Conservation (phyloP, 2,888 invertebrate species). For the Epirrhoe alternata region DNA sequence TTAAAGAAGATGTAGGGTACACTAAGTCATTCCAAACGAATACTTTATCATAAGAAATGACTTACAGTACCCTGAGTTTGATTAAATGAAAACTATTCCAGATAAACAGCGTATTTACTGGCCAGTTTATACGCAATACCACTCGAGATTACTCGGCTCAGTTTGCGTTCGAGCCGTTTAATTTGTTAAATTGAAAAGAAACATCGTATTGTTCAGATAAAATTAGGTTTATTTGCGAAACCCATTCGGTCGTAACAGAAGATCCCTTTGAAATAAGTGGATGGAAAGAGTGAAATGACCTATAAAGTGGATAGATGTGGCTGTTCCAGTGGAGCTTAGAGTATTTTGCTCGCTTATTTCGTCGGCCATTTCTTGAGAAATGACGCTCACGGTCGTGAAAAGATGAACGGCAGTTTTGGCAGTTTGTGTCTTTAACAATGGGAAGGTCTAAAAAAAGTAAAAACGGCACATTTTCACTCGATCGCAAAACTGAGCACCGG, state of each 20-base stretch:
- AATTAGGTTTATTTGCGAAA: constrained; percentile 81
- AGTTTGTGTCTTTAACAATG: constrained; percentile 11
- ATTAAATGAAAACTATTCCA: background rate
- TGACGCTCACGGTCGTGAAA: constrained; percentile 35
- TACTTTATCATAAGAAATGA: too few relatives aligned
- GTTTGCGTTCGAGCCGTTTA: constrained; percentile 61
- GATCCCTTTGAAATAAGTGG: constrained; percentile 80
- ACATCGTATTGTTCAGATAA: constrained; percentile 75
- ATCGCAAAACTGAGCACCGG: background rate
- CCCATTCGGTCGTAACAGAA: constrained; percentile 75
- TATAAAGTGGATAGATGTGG: constrained; percentile 77
- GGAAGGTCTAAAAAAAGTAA: background rate
- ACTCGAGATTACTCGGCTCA: constrained; percentile 51
- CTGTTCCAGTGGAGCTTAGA: constrained; percentile 65
- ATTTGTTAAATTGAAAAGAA: constrained; percentile 84
- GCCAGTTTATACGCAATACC: constrained; percentile 39
- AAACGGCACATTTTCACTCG: background rate
- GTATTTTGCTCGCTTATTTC: constrained; percentile 57
- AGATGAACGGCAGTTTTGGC: constrained; percentile 13
- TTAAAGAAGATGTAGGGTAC: too few relatives aligned
- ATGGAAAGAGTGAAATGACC: constrained; percentile 80
- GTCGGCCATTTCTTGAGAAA: constrained; percentile 41
- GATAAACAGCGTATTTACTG: constrained; percentile 25
- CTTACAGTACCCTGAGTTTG: background rate
- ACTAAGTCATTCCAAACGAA: too few relatives aligned